A percentile compares a stretch with the other conserved stretches of the same genome.
Conservation (phyloP, 2,888 invertebrate species). For the Lobophora halterata region DNA sequence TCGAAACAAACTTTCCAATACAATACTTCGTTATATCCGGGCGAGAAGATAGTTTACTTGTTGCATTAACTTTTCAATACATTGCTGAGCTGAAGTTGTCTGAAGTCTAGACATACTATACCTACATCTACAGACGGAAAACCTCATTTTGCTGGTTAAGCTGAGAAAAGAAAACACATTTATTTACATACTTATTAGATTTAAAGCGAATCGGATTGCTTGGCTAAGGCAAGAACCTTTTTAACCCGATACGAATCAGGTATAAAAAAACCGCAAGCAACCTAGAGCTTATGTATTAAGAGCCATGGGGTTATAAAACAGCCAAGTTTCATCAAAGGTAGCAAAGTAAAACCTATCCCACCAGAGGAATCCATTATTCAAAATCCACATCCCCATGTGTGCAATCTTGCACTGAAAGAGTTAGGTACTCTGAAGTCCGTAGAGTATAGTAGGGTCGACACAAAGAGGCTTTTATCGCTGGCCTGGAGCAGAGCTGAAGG, state of each 20-base stretch:
- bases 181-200: too few relatives aligned
- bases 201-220: too few relatives aligned
- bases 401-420: slow-evolving; percentile 63
- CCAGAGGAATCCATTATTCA: slow-evolving; percentile 28
- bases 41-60: slow-evolving; percentile 13
- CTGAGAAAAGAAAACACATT: too few relatives aligned
- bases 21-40: slow-evolving; percentile 16
- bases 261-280: too few relatives aligned
- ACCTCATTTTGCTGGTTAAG: too few relatives aligned
- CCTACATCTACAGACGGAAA: too few relatives aligned
- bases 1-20: neutral
- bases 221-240: too few relatives aligned
- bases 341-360: slow-evolving; percentile 7
- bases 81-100: slow-evolving; percentile 1
- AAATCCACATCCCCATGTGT: slow-evolving; percentile 32
- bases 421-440: slow-evolving; percentile 46
- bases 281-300: too few relatives aligned
- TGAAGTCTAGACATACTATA: neutral
- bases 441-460: slow-evolving; percentile 42
- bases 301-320: too few relatives aligned
- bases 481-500: slow-evolving; percentile 46
- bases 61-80: slow-evolving; percentile 10
- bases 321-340: too few relatives aligned
- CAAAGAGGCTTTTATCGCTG: slow-evolving; percentile 71
- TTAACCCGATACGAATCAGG: too few relatives aligned